Base-by-base conservation (phyloP, 2,113 vertebrate species). In the Gallinago media region DNA sequence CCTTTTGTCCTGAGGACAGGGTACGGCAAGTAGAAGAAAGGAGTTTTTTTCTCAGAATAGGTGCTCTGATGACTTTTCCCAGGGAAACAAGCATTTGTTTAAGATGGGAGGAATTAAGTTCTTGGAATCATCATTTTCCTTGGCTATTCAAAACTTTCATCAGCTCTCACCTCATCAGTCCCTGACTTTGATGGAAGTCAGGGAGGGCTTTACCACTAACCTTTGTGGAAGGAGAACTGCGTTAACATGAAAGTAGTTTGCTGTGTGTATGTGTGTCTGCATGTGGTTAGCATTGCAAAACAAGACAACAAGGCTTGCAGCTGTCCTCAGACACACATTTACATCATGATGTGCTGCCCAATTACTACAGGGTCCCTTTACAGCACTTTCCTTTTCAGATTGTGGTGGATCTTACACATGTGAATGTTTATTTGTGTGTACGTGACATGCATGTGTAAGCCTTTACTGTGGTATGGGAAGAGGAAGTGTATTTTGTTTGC, bases 401-500 rank as follows among this genome's bases (percentile, higher is more conserved):
- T 92, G 93, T 72, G 84, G 84, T 89, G 66, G 34, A 74, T 92
- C 73, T 95, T 36, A 59, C 80, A 58, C 70, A 89, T 80, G 73
- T 56, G 91, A 74, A 47, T 13, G 8, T 82, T 79, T 93, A 9
- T 88, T 72, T 89, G 27, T 82, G 65, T 94, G 49, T 95, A 92
- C 13, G 32, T 95, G 91, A 89, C n/a, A 49, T 72, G 84, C 61
- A 65, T 82, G 56, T 52, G 47, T 20, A 65, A 94, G 44, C 76
- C 89, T 92, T 92, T 93, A 19, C 70, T 94, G 93, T 81, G 96
- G 84, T 89, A 68, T 71, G 74, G 87, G 80, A 96, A 94, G 40
- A 96, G 95, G 95, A 96, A 96, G 82, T 56, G 23, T 32, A n/a
- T 68, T 82, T 61, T 61, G 55, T 87, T 87, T 95, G 65, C 80